Evolutionary conservation across 2,888 invertebrate species (phyloP).

Genomic region (Notocelia uddmanniana): DNA sequence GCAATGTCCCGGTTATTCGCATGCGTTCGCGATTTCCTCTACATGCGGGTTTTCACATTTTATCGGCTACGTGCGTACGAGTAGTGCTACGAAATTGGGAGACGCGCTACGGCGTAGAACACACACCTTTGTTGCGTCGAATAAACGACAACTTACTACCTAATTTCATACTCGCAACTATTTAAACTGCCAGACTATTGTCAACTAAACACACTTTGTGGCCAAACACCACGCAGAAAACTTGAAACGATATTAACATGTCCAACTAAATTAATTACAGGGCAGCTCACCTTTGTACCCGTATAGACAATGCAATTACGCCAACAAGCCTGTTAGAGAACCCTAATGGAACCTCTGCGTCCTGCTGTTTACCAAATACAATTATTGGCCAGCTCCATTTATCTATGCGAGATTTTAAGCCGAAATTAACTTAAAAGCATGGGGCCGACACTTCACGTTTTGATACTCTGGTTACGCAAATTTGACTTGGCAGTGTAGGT

Average conservation of each 20-base stretch:
- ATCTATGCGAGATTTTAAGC: conserved; percentile 83
- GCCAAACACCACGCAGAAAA: conserved; percentile 21
- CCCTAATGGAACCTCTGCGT: conserved; percentile 71
- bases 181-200: neutral
- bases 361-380: conserved; percentile 77
- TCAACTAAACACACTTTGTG: conserved; percentile 5
- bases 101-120: too few species aligned
- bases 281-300: conserved; percentile 69
- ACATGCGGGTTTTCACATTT: too few species aligned
- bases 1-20: too few species aligned
- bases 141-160: neutral
- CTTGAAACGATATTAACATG: conserved; percentile 44
- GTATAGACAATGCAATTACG: conserved; percentile 72
- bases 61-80: too few species aligned
- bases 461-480: conserved; percentile 35
- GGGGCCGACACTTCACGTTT: conserved; percentile 57
- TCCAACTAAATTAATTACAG: conserved; percentile 58
- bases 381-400: conserved; percentile 81
- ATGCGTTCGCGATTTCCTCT: too few species aligned
- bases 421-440: conserved; percentile 82
- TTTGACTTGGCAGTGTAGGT: conserved; percentile 22
- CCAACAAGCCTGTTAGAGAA: conserved; percentile 62
- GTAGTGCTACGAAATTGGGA: too few species aligned
- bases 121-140: neutral
- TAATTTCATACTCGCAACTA: neutral